phyloP scores from a whole-genome alignment of 1,140 invertebrate genomes.

The Drosophila burlai region DNA sequence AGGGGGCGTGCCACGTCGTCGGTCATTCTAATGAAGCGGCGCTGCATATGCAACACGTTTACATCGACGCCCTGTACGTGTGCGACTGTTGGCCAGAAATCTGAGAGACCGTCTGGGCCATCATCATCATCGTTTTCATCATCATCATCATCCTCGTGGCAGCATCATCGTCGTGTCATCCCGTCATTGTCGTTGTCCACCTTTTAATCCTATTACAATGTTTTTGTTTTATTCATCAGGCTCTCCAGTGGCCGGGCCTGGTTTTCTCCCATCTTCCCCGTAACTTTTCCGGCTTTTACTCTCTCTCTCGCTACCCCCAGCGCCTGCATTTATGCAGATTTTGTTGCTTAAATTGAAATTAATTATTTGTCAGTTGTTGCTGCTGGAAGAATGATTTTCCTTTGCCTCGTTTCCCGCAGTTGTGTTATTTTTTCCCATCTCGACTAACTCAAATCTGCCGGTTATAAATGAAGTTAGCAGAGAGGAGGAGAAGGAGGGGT shows the following conservation, averaged over 20 bases:
- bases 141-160: constrained; percentile 25
- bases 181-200: constrained; percentile 69
- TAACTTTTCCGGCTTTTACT: constrained; percentile 29
- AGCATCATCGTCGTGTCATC: constrained; percentile 49
- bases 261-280: constrained; percentile 27
- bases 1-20: constrained; percentile 65
- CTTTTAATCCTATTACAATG: constrained; percentile 81
- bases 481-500: not conserved
- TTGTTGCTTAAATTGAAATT: constrained; percentile 82
- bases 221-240: constrained; percentile 82
- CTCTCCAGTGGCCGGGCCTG: constrained; percentile 21
- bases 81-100: constrained; percentile 52
- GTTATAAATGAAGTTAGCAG: constrained; percentile 62
- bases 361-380: constrained; percentile 82
- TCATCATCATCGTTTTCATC: constrained; percentile 11
- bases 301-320: not conserved
- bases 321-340: constrained; percentile 76
- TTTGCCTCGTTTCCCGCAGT: constrained; percentile 6
- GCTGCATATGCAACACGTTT: constrained; percentile 81
- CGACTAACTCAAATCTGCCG: constrained; percentile 35
- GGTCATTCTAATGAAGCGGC: constrained; percentile 80
- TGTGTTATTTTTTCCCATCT: constrained; percentile 17
- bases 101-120: constrained; percentile 57
- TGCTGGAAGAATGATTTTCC: constrained; percentile 30
- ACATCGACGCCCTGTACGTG: constrained; percentile 63